Base-by-base conservation (phyloP, 1,140 invertebrate genomes). In the Zophobas morio region DNA sequence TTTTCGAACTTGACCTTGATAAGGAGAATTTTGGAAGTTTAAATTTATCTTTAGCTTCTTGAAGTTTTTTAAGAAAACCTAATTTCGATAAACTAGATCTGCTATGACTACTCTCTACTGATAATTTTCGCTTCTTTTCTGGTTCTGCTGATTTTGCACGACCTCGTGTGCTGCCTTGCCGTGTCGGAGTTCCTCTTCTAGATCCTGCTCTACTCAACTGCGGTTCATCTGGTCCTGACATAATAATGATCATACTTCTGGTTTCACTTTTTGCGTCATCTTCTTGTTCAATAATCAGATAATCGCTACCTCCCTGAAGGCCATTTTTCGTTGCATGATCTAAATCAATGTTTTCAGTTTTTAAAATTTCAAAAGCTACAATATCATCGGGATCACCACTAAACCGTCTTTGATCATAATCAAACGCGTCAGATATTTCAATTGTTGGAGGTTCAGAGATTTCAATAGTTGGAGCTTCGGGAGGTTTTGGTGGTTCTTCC, bases 51-150 rank as follows among this genome's bases (percentile, higher is more conserved):
- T 81, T 81, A 39, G 82, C 81, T 33, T 82, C 80, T 73, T 80
- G 81, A 1, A 86, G 63, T 78, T 82, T 84, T 77, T 86, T 84
- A 54, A 85, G 46, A 3, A 86, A 6, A 6, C 79, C 82, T 53
- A 85, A 54, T 72, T 81, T 84, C 1, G 85, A 83, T 46, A 85
- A 70, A 79, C 85, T 86, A 36, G 83, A 82, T 74, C 83, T 81
- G 70, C 84, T 85, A 49, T 85, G 82, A 57, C 82, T 82, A 60
- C 85, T 86, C 3, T 86, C 84, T n/a, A 85, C 75, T 20, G 84
- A 85, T 51, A 79, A 70, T 77, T 81, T 82, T 76, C 85, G 53
- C 70, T 85, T 85, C 5, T 78, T 77, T 74, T 84, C 78, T 8
- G 84, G 84, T 76, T 85, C 83, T 39, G 78, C 83, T 2, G 81